A percentile compares a stretch with the other conserved stretches of the same genome.
Evolutionary conservation across 92 coral and sea anemone species (phyloP).

Genomic region (Palythoa caribaeorum): DNA sequence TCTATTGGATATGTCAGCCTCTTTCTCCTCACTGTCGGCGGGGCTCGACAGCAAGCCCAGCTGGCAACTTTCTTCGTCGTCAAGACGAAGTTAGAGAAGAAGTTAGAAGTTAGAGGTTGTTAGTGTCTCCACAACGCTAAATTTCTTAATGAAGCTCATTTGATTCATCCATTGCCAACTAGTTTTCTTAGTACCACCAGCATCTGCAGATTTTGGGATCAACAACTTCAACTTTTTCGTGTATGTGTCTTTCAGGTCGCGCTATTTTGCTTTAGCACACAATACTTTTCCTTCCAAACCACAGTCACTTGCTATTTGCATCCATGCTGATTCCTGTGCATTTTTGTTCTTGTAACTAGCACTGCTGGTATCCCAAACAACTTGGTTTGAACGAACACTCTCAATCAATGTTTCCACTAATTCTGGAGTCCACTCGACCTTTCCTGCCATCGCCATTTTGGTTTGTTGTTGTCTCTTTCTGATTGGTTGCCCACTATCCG

Average conservation of each 20-base stretch:
- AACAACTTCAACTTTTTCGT: constrained; percentile 13
- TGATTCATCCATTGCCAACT: constrained; percentile 13
- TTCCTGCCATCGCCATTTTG: neutral
- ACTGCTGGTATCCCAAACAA: neutral
- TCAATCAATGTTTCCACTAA: constrained; percentile 3
- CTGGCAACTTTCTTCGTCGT: neutral
- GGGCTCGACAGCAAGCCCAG: constrained; percentile 11
- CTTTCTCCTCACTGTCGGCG: constrained; percentile 18
- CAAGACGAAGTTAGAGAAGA: too few relatives aligned
- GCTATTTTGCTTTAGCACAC: neutral
- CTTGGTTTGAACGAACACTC: neutral
- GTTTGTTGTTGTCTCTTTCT: too few relatives aligned
- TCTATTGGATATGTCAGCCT: constrained; percentile 6
- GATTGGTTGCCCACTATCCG: too few relatives aligned
- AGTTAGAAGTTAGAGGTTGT: constrained; percentile 17
- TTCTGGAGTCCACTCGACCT: constrained; percentile 2
- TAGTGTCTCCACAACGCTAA: constrained; percentile 20
- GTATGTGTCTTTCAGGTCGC: neutral
- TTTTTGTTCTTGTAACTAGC: neutral
- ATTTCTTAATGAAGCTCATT: constrained; percentile 11
- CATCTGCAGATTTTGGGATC: constrained; percentile 18
- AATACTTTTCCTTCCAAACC: neutral
- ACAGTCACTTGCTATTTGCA: constrained; percentile 10
- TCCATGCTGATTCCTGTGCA: constrained; percentile 4
- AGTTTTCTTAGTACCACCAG: constrained; percentile 21